phyloP scores from a whole-genome alignment of 2,113 vertebrate genomes.

The Heterotis niloticus region DNA sequence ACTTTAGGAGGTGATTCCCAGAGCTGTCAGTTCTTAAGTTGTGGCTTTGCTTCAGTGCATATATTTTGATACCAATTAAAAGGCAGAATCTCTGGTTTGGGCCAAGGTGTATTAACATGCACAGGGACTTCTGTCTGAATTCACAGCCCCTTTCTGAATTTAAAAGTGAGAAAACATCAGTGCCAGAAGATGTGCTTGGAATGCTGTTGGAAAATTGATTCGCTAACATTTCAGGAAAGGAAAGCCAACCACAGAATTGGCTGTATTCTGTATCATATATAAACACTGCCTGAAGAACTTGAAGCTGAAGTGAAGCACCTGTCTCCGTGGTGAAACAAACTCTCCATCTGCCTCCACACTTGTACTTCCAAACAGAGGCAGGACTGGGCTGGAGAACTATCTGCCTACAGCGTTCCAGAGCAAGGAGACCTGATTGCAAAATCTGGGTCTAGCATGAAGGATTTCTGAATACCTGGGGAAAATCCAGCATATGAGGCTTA shows the following conservation, averaged over 20 bases:
- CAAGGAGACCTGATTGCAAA: constrained; percentile 31
- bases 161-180: constrained; percentile 28
- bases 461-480: constrained; percentile 55
- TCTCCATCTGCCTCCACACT: constrained; percentile 33
- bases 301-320: constrained; percentile 47
- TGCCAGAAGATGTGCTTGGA: constrained; percentile 31
- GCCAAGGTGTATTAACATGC: constrained; percentile 16
- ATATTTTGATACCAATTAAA: constrained; percentile 21
- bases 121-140: background rate
- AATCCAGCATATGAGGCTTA: constrained; percentile 6
- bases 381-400: constrained; percentile 56
- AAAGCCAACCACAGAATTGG: constrained; percentile 56
- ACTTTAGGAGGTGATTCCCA: constrained; percentile 62
- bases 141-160: constrained; percentile 12
- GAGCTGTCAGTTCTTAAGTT: constrained; percentile 34
- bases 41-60: constrained; percentile 15
- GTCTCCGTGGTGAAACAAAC: background rate
- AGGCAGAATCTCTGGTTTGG: background rate
- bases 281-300: background rate
- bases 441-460: constrained; percentile 53
- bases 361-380: constrained; percentile 56
- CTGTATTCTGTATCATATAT: constrained; percentile 44
- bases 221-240: constrained; percentile 59
- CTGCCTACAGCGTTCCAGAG: constrained; percentile 46
- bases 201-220: constrained; percentile 63